Percentiles rank a stretch among this genome's conserved stretches.
phyloP scores from a whole-genome alignment of 2,888 invertebrate species.

The Oscheius myriophilus region DNA sequence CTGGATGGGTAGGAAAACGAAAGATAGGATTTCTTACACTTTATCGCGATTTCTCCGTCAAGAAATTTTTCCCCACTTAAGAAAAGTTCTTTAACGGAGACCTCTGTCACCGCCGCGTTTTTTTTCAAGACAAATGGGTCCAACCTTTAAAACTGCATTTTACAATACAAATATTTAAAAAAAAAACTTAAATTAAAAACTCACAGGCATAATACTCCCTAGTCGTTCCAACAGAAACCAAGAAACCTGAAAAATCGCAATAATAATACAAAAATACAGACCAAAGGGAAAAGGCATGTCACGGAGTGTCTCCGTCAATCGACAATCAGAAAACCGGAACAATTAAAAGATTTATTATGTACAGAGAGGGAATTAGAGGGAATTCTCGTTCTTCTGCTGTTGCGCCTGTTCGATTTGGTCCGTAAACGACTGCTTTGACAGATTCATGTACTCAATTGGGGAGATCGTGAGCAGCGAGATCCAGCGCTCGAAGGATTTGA shows the following conservation, averaged over 20 bases:
- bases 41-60: too few species aligned
- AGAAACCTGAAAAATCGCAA: neutral
- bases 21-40: too few species aligned
- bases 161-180: too few species aligned
- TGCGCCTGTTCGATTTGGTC: slow-evolving; percentile 49
- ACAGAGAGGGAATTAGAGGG: neutral
- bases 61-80: too few species aligned
- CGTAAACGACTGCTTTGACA: slow-evolving; percentile 64
- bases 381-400: slow-evolving; percentile 3
- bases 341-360: slow-evolving; percentile 9
- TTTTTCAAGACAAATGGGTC: too few species aligned
- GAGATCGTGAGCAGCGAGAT: slow-evolving; percentile 65
- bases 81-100: too few species aligned
- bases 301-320: neutral
- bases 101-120: too few species aligned
- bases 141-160: too few species aligned
- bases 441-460: slow-evolving; percentile 67
- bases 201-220: slow-evolving; percentile 12
- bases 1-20: too few species aligned
- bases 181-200: slow-evolving; percentile 3
- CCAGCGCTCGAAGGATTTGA: slow-evolving; percentile 66
- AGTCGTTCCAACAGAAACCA: neutral
- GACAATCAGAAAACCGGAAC: slow-evolving; percentile 12
- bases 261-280: neutral
- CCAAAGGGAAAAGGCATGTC: neutral